phyloP scores from a whole-genome alignment of 2,888 invertebrate species.

The Hirtodrosophila trivittata region DNA sequence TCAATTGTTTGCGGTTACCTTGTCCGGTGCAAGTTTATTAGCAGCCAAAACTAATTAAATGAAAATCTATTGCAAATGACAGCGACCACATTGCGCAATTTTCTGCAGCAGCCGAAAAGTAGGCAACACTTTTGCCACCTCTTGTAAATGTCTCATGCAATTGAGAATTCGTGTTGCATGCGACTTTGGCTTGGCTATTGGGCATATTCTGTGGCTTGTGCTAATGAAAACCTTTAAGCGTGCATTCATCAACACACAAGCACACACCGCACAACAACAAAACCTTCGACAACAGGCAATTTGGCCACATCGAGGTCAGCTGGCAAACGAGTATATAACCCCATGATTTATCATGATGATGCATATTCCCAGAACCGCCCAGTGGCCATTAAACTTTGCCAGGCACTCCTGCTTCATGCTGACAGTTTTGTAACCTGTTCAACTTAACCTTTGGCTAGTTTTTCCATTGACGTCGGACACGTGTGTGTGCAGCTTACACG shows the following conservation, averaged over 20 bases:
- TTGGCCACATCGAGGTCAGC: slow-evolving; percentile 36
- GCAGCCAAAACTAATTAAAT: slow-evolving; percentile 65
- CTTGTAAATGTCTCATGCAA: slow-evolving; percentile 10
- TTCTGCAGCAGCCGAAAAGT: slow-evolving; percentile 36
- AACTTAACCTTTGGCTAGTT: slow-evolving; percentile 39
- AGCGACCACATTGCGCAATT: slow-evolving; percentile 51
- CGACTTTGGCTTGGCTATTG: slow-evolving; percentile 31
- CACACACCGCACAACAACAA: slow-evolving; percentile 3
- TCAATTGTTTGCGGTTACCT: slow-evolving; percentile 58
- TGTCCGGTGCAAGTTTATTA: slow-evolving; percentile 62
- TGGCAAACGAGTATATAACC: slow-evolving; percentile 22
- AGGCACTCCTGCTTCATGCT: slow-evolving; percentile 28
- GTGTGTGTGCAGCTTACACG: slow-evolving; percentile 9
- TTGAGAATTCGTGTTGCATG: slow-evolving; percentile 2
- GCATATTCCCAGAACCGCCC: slow-evolving; percentile 28
- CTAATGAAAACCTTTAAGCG: slow-evolving; percentile 45
- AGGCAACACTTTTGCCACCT: slow-evolving; percentile 41
- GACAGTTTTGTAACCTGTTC: slow-evolving; percentile 52
- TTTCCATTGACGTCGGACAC: slow-evolving; percentile 8
- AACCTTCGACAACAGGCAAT: slow-evolving; percentile 15
- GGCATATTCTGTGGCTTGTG: no score
- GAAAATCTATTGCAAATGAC: slow-evolving; percentile 54
- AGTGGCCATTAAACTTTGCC: slow-evolving; percentile 35
- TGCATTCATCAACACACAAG: slow-evolving; percentile 10
- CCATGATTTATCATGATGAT: slow-evolving; percentile 53